Percentiles rank a stretch among this genome's conserved stretches.
These are phyloP conservation scores for Epistrophe grossulariae DNA, from an alignment of 2,888 invertebrate species.

Conservation along the genomic window DNA sequence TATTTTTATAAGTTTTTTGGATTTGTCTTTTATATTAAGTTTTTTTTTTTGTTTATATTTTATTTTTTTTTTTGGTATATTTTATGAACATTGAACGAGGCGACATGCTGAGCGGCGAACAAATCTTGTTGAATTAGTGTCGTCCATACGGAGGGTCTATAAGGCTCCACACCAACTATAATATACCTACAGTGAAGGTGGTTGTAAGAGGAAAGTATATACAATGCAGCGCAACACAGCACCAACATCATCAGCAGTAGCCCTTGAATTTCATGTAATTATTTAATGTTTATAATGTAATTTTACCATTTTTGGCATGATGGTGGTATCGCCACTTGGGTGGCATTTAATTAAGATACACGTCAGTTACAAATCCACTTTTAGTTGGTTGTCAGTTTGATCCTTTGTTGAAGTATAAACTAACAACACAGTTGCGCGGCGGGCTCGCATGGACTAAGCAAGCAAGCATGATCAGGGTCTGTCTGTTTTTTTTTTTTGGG, in stretches of 20 bases:
- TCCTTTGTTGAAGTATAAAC: slow-evolving; percentile 57
- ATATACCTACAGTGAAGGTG: not conserved
- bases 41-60: slow-evolving; percentile 17
- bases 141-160: slow-evolving; percentile 33
- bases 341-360: slow-evolving; percentile 78
- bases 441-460: slow-evolving; percentile 12
- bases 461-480: not conserved
- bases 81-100: slow-evolving; percentile 68
- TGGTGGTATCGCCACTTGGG: slow-evolving; percentile 76
- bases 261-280: slow-evolving; percentile 77
- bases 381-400: slow-evolving; percentile 52
- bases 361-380: slow-evolving; percentile 73
- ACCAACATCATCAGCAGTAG: slow-evolving; percentile 36
- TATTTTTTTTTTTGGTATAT: slow-evolving; percentile 44
- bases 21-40: slow-evolving; percentile 28
- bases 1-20: slow-evolving; percentile 56
- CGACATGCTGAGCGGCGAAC: slow-evolving; percentile 72
- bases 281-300: slow-evolving; percentile 77
- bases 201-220: slow-evolving; percentile 1
- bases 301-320: slow-evolving; percentile 77
- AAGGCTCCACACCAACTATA: no score
- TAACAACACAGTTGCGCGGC: slow-evolving; percentile 50
- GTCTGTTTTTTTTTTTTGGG: not conserved
- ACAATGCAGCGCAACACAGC: not conserved
- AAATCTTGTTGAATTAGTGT: slow-evolving; percentile 69